Conservation (phyloP, 2,113 vertebrate genomes). For the Galeopterus variegatus region DNA sequence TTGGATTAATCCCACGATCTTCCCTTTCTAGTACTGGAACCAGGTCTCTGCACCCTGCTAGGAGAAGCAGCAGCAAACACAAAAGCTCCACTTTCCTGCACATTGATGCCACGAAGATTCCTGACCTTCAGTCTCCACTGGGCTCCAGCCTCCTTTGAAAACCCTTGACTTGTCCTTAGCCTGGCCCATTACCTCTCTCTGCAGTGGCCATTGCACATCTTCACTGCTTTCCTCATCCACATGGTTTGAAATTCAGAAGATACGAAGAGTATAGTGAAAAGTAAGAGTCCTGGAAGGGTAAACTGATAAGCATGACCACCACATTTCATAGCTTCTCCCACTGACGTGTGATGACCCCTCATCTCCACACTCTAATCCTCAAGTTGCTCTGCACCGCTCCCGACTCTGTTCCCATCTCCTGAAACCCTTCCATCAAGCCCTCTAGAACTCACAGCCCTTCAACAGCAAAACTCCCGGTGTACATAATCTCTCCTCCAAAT, state of each 20-base stretch:
- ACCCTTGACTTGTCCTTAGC: neutral
- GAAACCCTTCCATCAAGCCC: neutral
- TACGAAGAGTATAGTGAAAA: no score
- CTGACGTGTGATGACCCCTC: neutral
- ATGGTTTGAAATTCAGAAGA: neutral
- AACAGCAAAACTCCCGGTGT: neutral
- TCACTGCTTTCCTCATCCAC: neutral
- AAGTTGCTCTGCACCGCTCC: neutral
- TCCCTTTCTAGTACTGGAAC: neutral
- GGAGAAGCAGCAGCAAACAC: neutral
- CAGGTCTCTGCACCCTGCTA: neutral
- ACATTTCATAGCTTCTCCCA: neutral
- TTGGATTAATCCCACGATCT: neutral
- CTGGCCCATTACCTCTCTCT: neutral
- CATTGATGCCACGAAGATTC: neutral
- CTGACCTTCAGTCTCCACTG: neutral
- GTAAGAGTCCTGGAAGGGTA: neutral
- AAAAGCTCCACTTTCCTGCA: neutral
- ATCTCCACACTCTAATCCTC: neutral
- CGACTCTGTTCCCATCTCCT: neutral
- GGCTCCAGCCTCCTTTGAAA: neutral
- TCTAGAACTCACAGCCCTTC: neutral
- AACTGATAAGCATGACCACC: no score
- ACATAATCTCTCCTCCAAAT: neutral
- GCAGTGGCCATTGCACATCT: neutral